A percentile compares a stretch with the other conserved stretches of the same genome.
These are phyloP conservation scores for Zosterops japonicus DNA, from an alignment of 2,113 vertebrate genomes.

Conservation along the genomic window DNA sequence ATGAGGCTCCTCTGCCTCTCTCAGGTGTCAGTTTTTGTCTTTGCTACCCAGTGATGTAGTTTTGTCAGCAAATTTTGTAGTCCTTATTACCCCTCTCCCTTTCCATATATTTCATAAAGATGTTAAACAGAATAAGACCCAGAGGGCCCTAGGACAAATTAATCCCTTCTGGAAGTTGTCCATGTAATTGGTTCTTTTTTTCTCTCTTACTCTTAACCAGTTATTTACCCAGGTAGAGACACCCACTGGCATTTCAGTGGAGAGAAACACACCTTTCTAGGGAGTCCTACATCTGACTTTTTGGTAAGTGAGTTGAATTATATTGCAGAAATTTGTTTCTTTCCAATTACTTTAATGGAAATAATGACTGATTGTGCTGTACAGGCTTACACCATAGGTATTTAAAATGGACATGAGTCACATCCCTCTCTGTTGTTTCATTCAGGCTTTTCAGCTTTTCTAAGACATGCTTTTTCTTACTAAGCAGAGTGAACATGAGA, in stretches of 20 bases:
- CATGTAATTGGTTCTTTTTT: not conserved
- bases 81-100: not conserved
- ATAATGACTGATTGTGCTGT: not conserved
- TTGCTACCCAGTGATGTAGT: not conserved
- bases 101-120: not conserved
- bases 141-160: not conserved
- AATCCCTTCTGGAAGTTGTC: not conserved
- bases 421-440: not conserved
- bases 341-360: not conserved
- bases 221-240: not conserved
- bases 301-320: not conserved
- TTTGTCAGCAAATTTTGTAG: not conserved
- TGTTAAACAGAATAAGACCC: not conserved
- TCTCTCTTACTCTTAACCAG: not conserved
- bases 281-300: not conserved
- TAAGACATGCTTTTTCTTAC: not conserved
- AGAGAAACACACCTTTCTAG: not conserved
- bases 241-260: not conserved
- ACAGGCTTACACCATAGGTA: not conserved
- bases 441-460: not conserved
- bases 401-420: not conserved
- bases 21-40: not conserved
- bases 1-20: not conserved
- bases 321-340: not conserved
- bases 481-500: not conserved